Conservation (phyloP, 2,888 invertebrate genomes). For the Drosophila colorata region DNA sequence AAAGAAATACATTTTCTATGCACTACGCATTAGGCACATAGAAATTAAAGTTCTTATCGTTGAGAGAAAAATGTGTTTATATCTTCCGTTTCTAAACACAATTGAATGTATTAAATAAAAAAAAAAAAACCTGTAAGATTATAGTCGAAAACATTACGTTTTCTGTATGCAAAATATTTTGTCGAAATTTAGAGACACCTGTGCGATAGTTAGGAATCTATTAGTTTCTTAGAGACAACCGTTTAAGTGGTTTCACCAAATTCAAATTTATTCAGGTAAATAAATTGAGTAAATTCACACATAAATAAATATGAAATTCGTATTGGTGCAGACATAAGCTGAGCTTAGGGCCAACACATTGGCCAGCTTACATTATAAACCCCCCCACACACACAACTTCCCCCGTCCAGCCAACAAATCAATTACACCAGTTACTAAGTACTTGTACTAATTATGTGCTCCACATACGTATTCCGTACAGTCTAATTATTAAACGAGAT, state of each 20-base stretch:
- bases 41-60: no score
- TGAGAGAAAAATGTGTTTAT: no score
- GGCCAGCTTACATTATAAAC: constrained; percentile 18
- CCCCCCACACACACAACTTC: constrained; percentile 3
- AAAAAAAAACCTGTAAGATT: no score
- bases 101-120: no score
- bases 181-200: no score
- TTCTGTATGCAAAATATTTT: no score
- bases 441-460: not conserved
- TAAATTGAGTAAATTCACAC: not conserved
- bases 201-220: not conserved
- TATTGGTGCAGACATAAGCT: not conserved
- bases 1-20: no score
- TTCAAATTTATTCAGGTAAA: constrained; percentile 1
- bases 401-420: not conserved
- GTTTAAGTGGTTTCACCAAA: not conserved
- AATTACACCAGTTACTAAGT: constrained; percentile 26
- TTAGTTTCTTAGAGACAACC: constrained; percentile 2
- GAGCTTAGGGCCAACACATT: constrained; percentile 25
- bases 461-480: not conserved
- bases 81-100: no score
- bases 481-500: constrained; percentile 31
- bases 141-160: no score
- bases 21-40: no score
- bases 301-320: constrained; percentile 2